Percentiles rank a stretch among this genome's conserved stretches.
Conservation (phyloP, 1,140 invertebrate species). For the Platyscapa corneri region DNA sequence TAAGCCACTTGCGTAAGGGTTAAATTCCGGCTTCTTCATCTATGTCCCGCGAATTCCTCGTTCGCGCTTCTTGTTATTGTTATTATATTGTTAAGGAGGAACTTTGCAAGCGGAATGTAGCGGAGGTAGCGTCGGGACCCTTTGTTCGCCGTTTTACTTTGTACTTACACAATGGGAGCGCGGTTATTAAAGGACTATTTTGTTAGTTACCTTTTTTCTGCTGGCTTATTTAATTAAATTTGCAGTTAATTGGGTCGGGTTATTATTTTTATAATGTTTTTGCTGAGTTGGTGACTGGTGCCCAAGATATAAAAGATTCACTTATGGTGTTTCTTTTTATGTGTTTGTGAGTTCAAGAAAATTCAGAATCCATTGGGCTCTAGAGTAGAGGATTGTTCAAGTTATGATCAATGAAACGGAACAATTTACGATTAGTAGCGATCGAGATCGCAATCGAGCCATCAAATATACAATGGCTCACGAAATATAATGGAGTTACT, state of each 20-base stretch:
- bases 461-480: not conserved
- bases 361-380: not conserved
- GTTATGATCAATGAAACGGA: not conserved
- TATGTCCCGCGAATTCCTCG: conserved; percentile 10
- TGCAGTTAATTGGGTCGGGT: conserved; percentile 13
- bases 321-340: not conserved
- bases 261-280: not conserved
- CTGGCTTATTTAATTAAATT: conserved; percentile 16
- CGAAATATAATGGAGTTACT: not conserved
- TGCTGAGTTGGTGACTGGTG: not conserved
- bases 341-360: not conserved
- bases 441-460: not conserved
- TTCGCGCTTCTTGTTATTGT: conserved; percentile 25
- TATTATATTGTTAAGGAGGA: conserved; percentile 18
- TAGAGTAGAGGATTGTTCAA: not conserved
- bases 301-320: not conserved
- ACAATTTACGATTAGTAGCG: not conserved
- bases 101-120: conserved; percentile 6
- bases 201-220: not conserved
- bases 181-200: conserved; percentile 19
- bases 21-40: conserved; percentile 24
- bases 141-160: conserved; percentile 20
- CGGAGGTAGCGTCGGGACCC: not conserved
- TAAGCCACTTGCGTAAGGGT: conserved; percentile 21
- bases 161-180: conserved; percentile 23